A percentile compares a stretch with the other conserved stretches of the same genome.
These are phyloP conservation scores for Nothoprocta perdicaria DNA, from an alignment of 2,113 vertebrate genomes.

Conservation along the genomic window DNA sequence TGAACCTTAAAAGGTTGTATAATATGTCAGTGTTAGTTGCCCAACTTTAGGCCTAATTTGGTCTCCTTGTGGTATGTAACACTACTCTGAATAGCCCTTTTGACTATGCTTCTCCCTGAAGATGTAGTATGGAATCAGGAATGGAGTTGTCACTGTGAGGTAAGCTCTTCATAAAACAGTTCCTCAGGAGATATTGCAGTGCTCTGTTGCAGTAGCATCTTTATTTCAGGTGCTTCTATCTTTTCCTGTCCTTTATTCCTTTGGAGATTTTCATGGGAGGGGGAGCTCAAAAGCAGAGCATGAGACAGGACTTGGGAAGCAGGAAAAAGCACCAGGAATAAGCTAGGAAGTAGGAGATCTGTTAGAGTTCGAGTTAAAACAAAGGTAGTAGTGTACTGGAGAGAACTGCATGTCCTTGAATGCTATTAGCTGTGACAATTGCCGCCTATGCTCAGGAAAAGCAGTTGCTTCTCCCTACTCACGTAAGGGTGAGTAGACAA, in stretches of 20 bases:
- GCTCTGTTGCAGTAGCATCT: not conserved
- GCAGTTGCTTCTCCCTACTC: not conserved
- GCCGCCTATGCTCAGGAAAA: not conserved
- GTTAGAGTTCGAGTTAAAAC: not conserved
- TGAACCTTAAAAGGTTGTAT: not conserved
- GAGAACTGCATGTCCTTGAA: not conserved
- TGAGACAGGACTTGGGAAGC: not conserved
- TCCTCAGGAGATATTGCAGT: not conserved
- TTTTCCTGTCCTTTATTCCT: not conserved
- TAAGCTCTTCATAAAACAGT: not conserved
- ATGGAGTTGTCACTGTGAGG: not conserved
- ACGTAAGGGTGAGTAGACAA: not conserved
- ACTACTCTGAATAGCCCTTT: not conserved
- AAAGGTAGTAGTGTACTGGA: not conserved
- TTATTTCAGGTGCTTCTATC: not conserved
- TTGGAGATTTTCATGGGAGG: not conserved
- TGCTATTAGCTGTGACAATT: not conserved
- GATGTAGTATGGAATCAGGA: not conserved
- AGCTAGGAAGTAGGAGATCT: not conserved
- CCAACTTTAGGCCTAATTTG: not conserved
- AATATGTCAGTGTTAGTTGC: not conserved
- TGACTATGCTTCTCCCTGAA: not conserved
- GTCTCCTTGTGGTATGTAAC: fast-evolving
- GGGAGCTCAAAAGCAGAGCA: not conserved
- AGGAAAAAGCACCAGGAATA: not conserved